Evolutionary conservation across 2,888 invertebrate genomes (phyloP), one percentile per base, ranked within the genome.

Genomic region (Hemithea aestivaria): DNA sequence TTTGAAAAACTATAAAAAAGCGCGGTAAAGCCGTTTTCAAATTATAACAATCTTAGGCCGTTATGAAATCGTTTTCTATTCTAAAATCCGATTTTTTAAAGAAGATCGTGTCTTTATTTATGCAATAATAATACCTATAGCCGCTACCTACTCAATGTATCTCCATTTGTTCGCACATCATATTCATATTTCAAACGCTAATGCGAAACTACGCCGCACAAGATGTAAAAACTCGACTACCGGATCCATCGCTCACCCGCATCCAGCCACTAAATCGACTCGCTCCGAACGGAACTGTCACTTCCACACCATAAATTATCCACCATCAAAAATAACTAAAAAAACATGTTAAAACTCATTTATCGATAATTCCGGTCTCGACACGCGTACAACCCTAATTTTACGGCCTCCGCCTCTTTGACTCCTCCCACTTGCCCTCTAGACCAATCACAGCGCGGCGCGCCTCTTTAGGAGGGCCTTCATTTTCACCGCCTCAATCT

Each of bases 221-320:
- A 30, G 21, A 42, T 11, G 26, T 20, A 6, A 36, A 48, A 40
- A 56, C 50, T 49, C 49, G 46, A 47, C 47, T 31, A 45, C 47
- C 48, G 49, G 54, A 62, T 58, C 58, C 67, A 65, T 69, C 69
- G 62, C 50, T 68, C 62, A 62, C 58, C 53, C 62, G 60, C 62
- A 55, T 53, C 50, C 61, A 56, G 46, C 52, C 49, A 56, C 57
- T 53, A 61, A 62, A 60, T 59, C 51, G 60, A 51, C 54, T 46
- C 44, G 40, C 65, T 57, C 60, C 55, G 53, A 69, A 60, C 70
- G 70, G 65, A 69, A 70, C 75, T 74, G 73, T 81, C 78, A 76
- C 73, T 77, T 67, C 66, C 70, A 66, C 62, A 54, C 67, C 68
- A 74, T 83, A 82, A 83, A 83, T 81, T 76, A 81, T 69, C 62